phyloP scores from a whole-genome alignment of 2,113 vertebrate species.

The Arvicanthis niloticus region DNA sequence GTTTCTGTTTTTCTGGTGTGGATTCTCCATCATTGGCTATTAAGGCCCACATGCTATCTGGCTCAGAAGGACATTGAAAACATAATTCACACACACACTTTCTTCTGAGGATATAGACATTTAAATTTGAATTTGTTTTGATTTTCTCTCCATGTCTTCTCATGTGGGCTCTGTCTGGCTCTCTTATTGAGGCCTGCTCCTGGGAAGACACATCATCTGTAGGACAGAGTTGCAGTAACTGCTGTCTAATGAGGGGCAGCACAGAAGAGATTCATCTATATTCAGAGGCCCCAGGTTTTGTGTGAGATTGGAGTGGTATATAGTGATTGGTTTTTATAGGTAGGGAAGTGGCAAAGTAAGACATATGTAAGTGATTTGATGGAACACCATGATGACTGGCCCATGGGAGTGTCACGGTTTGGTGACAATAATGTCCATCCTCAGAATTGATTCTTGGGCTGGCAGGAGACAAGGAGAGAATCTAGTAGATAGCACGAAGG shows the following conservation, averaged over 20 bases:
- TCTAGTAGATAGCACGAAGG: not conserved
- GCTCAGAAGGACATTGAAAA: not conserved
- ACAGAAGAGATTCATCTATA: accelerated
- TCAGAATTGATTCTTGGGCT: not conserved
- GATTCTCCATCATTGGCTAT: accelerated
- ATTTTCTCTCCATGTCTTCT: not conserved
- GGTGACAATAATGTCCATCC: not conserved
- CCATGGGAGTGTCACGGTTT: too few relatives aligned
- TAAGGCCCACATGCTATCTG: not conserved
- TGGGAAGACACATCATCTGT: not conserved
- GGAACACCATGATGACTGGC: too few relatives aligned
- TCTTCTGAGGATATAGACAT: too few relatives aligned
- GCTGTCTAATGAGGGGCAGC: not conserved
- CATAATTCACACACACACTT: too few relatives aligned
- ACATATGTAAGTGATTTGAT: not conserved
- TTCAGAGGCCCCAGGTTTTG: not conserved
- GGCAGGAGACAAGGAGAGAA: too few relatives aligned
- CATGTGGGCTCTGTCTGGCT: not conserved
- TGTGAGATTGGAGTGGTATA: not conserved
- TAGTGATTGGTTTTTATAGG: too few relatives aligned
- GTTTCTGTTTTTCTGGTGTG: too few relatives aligned
- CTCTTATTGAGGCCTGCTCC: not conserved
- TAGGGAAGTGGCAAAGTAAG: not conserved
- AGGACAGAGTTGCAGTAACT: not conserved
- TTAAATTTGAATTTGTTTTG: not conserved